phyloP scores from a whole-genome alignment of 2,888 invertebrate genomes.

The Folsomia candida region DNA sequence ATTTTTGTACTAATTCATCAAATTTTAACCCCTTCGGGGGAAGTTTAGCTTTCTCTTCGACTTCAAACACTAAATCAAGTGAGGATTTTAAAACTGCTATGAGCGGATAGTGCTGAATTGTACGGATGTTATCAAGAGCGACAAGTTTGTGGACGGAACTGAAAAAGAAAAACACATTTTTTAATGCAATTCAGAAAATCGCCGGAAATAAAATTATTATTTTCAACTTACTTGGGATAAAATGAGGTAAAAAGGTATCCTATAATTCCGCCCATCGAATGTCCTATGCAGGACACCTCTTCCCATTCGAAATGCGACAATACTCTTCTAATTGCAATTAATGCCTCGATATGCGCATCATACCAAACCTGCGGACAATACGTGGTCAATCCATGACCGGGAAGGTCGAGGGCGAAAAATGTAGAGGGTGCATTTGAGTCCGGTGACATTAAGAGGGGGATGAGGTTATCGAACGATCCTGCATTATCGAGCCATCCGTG shows the following conservation, averaged over 20 bases:
- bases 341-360: slow-evolving; percentile 37
- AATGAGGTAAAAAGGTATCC: slow-evolving; percentile 37
- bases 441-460: slow-evolving; percentile 35
- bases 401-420: slow-evolving; percentile 43
- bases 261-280: slow-evolving; percentile 42
- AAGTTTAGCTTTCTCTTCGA: slow-evolving; percentile 34
- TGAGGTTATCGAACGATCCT: slow-evolving; percentile 43
- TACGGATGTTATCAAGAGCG: slow-evolving; percentile 41
- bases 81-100: slow-evolving; percentile 29
- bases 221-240: slow-evolving; percentile 44
- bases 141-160: slow-evolving; percentile 41
- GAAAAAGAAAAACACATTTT: slow-evolving; percentile 5
- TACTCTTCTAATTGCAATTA: slow-evolving; percentile 31
- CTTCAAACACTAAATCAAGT: slow-evolving; percentile 24
- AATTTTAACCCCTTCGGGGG: slow-evolving; percentile 28
- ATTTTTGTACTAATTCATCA: slow-evolving; percentile 39
- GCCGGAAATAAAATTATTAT: not conserved
- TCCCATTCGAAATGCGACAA: slow-evolving; percentile 44
- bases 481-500: slow-evolving; percentile 50
- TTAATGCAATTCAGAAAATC: not conserved
- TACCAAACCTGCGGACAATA: slow-evolving; percentile 35
- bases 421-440: slow-evolving; percentile 12
- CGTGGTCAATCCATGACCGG: slow-evolving; percentile 46
- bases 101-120: slow-evolving; percentile 17
- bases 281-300: slow-evolving; percentile 40